These are phyloP conservation scores for Mya arenaria DNA, from an alignment of 1,140 invertebrate genomes.

Conservation along the genomic window DNA sequence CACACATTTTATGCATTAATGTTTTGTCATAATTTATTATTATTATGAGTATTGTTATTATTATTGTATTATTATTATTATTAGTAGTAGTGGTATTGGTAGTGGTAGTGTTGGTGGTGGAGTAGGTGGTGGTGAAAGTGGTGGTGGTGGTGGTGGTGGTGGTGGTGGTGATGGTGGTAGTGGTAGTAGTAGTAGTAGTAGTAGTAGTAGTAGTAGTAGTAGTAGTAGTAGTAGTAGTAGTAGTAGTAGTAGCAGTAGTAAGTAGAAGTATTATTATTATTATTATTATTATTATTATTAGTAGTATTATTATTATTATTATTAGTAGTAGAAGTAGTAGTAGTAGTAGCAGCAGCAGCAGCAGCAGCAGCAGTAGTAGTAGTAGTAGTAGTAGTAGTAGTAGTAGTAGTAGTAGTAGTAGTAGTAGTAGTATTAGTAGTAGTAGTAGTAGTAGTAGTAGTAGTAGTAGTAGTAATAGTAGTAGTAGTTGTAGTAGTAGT, in stretches of 20 bases:
- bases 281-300: not conserved
- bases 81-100: not conserved
- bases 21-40: too few species aligned
- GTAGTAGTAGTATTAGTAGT: not conserved
- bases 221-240: not conserved
- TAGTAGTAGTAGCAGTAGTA: not conserved
- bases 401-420: not conserved
- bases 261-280: not conserved
- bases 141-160: not conserved
- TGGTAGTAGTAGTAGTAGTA: not conserved
- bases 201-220: not conserved
- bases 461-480: not conserved
- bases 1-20: too few species aligned
- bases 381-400: not conserved
- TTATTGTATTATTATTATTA: too few species aligned
- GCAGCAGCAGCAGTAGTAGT: not conserved
- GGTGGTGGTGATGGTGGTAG: not conserved
- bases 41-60: too few species aligned
- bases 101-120: not conserved
- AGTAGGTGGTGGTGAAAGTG: not conserved
- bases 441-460: not conserved
- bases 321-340: not conserved
- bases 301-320: not conserved
- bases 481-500: not conserved
- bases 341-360: not conserved